Base-by-base conservation (phyloP, 2,888 invertebrate species). In the Ochropleura plecta region DNA sequence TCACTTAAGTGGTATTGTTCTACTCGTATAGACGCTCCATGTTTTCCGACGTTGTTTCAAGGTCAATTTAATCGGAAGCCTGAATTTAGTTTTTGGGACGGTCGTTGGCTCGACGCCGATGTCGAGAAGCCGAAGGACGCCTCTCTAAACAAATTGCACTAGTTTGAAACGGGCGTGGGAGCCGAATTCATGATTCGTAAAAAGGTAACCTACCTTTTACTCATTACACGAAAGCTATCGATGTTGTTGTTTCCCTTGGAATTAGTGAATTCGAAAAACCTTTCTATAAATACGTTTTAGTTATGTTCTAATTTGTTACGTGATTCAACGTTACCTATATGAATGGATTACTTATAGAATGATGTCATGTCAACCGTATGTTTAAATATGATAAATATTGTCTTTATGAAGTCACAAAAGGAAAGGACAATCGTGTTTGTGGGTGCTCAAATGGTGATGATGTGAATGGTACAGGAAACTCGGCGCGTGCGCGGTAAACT, bases 401-500 rank as follows among this genome's bases (percentile, higher is more conserved):
- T 86, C 78, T 86, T 88, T 84, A 88, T 89, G 84, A 86, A 83
- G 77, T 88, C 90, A 88, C 86, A 91, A 90, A 91, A 91, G 89
- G 90, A 90, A 90, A 88, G 87, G 89, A 90, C 87, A 89, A 88
- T 88, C 84, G 88, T 89, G 89, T 89, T 91, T 89, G 93, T 93
- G 90, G 92, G 92, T 93, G 93, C 91, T 91, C 89, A 90, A 91
- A 91, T 89, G 89, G 88, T 89, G 88, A 88, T 92, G 90, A 91
- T 93, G 86, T 91, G 92, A 94, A 94, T 93, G 93, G 90, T 91
- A 93, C 95, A 95, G 95, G 95, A 95, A 95, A 92, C 90, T 85
- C 89, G 90, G 90, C 94, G 94, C 95, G 95, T 95, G 95, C 94
- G 91, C 94, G 88, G 92, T 94, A 90, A 95, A 92, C 92, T 94